phyloP scores from a whole-genome alignment of 2,888 invertebrate species.

The Sesia bembeciformis region DNA sequence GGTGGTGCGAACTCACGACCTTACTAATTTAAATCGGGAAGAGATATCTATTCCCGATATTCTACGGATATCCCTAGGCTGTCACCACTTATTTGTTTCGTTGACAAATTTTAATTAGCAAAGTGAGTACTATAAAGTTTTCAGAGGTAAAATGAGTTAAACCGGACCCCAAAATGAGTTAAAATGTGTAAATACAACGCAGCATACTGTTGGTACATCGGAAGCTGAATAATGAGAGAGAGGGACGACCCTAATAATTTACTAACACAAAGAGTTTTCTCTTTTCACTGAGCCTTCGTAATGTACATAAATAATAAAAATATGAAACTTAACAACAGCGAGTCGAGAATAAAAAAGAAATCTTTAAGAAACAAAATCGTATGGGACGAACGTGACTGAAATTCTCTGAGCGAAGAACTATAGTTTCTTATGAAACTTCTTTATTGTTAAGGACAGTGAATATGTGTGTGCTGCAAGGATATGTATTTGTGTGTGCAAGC shows the following conservation, averaged over 20 bases:
- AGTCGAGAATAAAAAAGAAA: constrained; percentile 3
- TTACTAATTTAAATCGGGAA: too few species aligned
- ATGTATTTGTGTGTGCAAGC: too few species aligned
- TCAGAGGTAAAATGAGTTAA: too few species aligned
- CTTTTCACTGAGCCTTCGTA: background rate
- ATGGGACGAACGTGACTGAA: constrained; percentile 25
- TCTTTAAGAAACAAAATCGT: constrained; percentile 15
- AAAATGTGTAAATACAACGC: too few species aligned
- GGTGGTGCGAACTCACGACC: too few species aligned
- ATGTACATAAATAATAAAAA: background rate
- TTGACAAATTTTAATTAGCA: too few species aligned
- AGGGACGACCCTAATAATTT: constrained; percentile 2
- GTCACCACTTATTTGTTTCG: too few species aligned
- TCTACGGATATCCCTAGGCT: too few species aligned
- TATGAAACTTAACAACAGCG: background rate
- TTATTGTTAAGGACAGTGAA: background rate
- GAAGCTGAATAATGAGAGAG: background rate
- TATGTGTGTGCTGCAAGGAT: too few species aligned
- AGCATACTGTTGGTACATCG: background rate
- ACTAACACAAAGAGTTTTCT: background rate
- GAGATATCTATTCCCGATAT: too few species aligned
- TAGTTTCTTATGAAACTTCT: background rate
- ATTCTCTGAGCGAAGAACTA: constrained; percentile 6
- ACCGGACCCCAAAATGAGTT: too few species aligned
- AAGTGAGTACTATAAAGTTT: too few species aligned